Evolutionary conservation across 2,113 vertebrate genomes (phyloP).

Genomic region (Raja brachyura): DNA sequence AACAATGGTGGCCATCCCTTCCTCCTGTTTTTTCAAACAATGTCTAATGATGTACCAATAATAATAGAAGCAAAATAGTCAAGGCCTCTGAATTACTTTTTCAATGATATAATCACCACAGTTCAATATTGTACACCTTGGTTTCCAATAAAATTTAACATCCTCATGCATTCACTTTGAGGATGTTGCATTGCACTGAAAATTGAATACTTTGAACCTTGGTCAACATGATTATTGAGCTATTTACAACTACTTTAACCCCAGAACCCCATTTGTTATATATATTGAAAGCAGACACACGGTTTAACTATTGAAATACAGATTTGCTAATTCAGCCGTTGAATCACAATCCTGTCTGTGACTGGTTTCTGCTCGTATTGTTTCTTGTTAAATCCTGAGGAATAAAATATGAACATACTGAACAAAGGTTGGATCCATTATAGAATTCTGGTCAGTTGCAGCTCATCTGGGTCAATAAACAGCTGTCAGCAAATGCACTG

Average conservation of each 20-base stretch:
- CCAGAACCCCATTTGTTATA: not conserved
- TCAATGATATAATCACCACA: not conserved
- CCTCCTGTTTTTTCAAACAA: slow-evolving; percentile 42
- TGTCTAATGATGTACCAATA: not conserved
- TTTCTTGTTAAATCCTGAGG: not conserved
- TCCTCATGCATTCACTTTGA: not conserved
- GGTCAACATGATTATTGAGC: not conserved
- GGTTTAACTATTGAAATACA: not conserved
- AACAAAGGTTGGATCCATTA: not conserved
- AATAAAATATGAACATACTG: not conserved
- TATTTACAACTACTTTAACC: not conserved
- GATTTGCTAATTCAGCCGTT: not conserved
- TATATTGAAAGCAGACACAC: not conserved
- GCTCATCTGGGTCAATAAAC: not conserved
- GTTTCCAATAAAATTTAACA: not conserved
- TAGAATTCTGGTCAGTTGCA: not conserved
- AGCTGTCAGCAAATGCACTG: not conserved
- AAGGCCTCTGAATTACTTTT: not conserved
- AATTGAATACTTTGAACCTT: not conserved
- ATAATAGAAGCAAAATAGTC: not conserved
- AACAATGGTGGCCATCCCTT: slow-evolving; percentile 59
- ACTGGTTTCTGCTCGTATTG: not conserved
- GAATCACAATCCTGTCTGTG: not conserved
- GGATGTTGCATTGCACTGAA: not conserved
- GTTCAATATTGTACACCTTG: not conserved